Evolutionary conservation across 2,888 invertebrate genomes (phyloP), one percentile per base, ranked within the genome.

Genomic region (Herminia tarsipennalis): DNA sequence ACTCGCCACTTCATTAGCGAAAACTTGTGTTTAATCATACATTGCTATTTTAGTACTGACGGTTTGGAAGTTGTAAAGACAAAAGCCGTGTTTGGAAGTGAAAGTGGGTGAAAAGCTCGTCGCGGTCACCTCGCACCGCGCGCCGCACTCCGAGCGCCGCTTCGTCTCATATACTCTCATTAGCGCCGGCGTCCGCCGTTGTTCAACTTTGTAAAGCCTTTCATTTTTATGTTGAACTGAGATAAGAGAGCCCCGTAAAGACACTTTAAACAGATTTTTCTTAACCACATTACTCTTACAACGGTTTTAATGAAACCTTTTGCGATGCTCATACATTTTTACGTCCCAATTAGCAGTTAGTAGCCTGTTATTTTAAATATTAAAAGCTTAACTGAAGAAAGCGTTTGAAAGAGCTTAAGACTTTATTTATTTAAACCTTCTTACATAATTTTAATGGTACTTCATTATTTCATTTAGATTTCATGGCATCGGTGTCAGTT

Each of bases 111-210:
- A 33, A 29, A 41, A 20, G 4, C 27, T 39, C 34, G 44, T 12
- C 18, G 9, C 4, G 35, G 27, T 21, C 18, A 8, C 8, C 0
- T 32, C 9, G 16, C 14, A 18, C 10, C 2, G 27, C 10, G 30
- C 5, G n/a, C n/a, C n/a, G n/a, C n/a, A n/a, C n/a, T n/a, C n/a
- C n/a, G n/a, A n/a, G n/a, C n/a, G n/a, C n/a, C n/a, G n/a, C n/a
- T n/a, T n/a, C n/a, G 12, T 9, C 20, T 47, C 54, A 46, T 49
- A 34, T 45, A 38, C 42, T 51, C 64, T 69, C 69, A 67, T 71
- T 67, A 69, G 48, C 52, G 49, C 18, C 28, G 57, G 54, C 38
- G 51, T 43, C 55, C 42, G 42, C 6, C 24, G 22, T 34, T 22
- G 28, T 42, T 29, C 20, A 38, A 56, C 32, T 65, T 67, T 54